Conservation (phyloP, 2,888 invertebrate genomes). For the Polymixis lichenea region DNA sequence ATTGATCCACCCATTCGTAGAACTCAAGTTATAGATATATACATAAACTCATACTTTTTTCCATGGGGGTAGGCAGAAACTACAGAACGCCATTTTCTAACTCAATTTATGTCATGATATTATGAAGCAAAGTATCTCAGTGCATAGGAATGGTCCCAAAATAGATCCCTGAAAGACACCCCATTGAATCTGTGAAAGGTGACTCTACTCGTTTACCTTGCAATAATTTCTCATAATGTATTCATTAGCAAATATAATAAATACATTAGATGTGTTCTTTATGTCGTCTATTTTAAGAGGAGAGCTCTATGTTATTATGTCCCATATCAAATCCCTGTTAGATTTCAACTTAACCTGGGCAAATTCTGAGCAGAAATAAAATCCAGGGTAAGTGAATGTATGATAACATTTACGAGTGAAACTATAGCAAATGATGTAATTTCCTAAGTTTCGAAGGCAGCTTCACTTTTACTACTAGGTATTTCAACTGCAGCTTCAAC, state of each 20-base stretch:
- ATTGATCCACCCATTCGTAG: neutral
- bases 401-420: no score
- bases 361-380: neutral
- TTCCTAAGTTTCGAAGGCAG: neutral
- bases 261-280: neutral
- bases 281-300: neutral
- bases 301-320: neutral
- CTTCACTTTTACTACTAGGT: neutral
- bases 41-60: no score
- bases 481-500: neutral
- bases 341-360: neutral
- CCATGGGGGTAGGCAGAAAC: no score
- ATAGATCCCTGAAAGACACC: slow-evolving; percentile 1
- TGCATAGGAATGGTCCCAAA: neutral
- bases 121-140: neutral
- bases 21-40: no score
- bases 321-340: neutral
- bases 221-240: neutral
- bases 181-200: neutral
- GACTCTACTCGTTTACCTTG: neutral
- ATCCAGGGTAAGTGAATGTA: neutral
- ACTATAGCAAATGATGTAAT: neutral
- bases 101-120: neutral
- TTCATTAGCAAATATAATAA: neutral
- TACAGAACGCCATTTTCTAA: no score